Base-by-base conservation (phyloP, 2,113 vertebrate species). In the Indicator indicator region DNA sequence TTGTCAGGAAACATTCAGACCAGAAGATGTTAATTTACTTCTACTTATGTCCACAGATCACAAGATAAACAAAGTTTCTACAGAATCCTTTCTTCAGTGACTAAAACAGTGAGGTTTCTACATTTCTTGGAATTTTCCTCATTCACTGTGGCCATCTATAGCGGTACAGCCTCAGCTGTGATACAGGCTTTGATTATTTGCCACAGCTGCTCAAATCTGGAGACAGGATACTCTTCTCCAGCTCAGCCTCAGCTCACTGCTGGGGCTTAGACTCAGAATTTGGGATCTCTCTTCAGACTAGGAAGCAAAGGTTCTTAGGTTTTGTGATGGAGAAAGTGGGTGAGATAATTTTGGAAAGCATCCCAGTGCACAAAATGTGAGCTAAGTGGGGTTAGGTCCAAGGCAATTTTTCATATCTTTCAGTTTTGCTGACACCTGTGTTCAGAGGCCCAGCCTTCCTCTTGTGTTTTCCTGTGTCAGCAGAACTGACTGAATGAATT, bases 341-440 rank as follows among this genome's bases (percentile, higher is more conserved):
- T 15, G 59, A 92, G 54, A 33, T 48, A 46, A 69, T 58, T 90
- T 38, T 89, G 82, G 64, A 84, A 70, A 14, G 18, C 1, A 0
- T 72, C 71, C 69, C 80, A 87, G 64, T 30, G 26, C 17, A n/a
- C 42, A 78, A 74, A 88, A 85, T 72, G 40, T 26, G 88, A 91
- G 46, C 50, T 86, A 84, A 75, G 71, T 33, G 33, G 68, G 65
- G 85, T 95, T 77, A 92, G 72, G 83, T 80, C 71, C 75, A 95
- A 94, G 83, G 83, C 94, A 95, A 78, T 86, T 83, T 74, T 90
- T 92, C 69, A 69, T 27, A 32, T 91, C 88, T 95, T 68, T 78
- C 76, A 78, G 91, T 85, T 96, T 69, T 97, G 94, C 95, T 96
- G 96, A 95, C 9, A 38, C 67, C 83, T 50, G 75, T 11, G 21